Evolutionary conservation across 1,140 invertebrate genomes (phyloP).

Genomic region (Zaprionus kolodkinae): DNA sequence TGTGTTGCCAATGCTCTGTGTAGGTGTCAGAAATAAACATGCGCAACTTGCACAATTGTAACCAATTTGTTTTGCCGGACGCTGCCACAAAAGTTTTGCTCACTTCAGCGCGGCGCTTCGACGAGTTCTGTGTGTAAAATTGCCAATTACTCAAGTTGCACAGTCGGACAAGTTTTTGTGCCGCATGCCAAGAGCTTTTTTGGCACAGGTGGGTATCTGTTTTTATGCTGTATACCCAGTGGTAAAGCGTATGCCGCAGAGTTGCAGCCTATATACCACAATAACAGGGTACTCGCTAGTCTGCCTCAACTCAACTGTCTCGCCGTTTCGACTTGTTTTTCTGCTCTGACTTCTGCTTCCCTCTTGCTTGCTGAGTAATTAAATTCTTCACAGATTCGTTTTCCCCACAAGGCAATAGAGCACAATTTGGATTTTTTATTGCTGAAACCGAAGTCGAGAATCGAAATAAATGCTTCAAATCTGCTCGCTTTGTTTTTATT

Average conservation of each 20-base stretch:
- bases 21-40: slow-evolving; percentile 49
- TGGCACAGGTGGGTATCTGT: slow-evolving; percentile 1
- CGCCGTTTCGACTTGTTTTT: neutral
- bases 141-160: slow-evolving; percentile 72
- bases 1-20: slow-evolving; percentile 40
- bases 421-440: slow-evolving; percentile 7
- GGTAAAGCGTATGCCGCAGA: neutral
- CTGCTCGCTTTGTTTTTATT: neutral
- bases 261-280: too few relatives aligned
- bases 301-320: neutral
- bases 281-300: slow-evolving; percentile 4
- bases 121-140: slow-evolving; percentile 50
- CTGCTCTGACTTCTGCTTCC: slow-evolving; percentile 39
- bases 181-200: neutral
- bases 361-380: slow-evolving; percentile 55
- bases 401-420: slow-evolving; percentile 15
- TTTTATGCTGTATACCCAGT: neutral
- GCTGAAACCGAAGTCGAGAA: slow-evolving; percentile 2
- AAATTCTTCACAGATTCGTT: slow-evolving; percentile 57
- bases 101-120: slow-evolving; percentile 13
- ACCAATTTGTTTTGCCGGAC: slow-evolving; percentile 36
- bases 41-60: slow-evolving; percentile 46
- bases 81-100: slow-evolving; percentile 29
- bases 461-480: slow-evolving; percentile 6
- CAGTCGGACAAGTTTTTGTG: slow-evolving; percentile 56